Evolutionary conservation across 2,113 vertebrate genomes (phyloP), one percentile per base, ranked within the genome.

Genomic region (Cervus canadensis): DNA sequence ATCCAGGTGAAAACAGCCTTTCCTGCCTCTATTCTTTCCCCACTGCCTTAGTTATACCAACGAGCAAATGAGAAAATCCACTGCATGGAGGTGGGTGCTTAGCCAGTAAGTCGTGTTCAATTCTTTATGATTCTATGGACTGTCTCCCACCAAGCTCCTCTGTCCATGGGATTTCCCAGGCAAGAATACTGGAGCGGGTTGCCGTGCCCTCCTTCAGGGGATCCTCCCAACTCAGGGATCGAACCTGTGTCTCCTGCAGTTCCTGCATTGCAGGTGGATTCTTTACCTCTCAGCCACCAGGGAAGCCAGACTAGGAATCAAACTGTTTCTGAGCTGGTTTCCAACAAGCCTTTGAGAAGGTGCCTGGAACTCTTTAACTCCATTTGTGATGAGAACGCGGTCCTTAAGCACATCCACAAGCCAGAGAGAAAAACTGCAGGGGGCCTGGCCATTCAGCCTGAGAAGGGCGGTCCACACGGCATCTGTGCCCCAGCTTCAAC

Each of bases 291-390:
- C 19, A 74, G 67, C 36, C 6, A 40, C 10, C 21, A 25, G n/a
- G 36, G 67, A 12, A 40, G n/a, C 36, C 36, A 74, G 67, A 40
- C 79, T 30, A 1, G 25, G 60, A 89, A 84, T 40, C 62, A 57
- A 89, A 92, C 16, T 60, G 30, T 52, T 87, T 94, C 93, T 9
- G 43, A 92, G 60, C 71, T 40, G 67, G 52, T 90, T 43, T 93
- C 36, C 67, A 62, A 64, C 60, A 21, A 21, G 59, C 81, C 64
- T 94, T 82, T 96, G 40, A 9, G 16, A 88, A 95, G 85, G 64
- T 15, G 86, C 85, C 43, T 2, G 95, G 89, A 78, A 48, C 71
- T 97, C 95, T 88, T 94, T 82, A 79, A 79, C 92, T 89, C 87
- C 82, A 23, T 74, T 82, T n/a, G 50, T 0, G 5, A 40, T 0